phyloP scores from a whole-genome alignment of 2,888 invertebrate genomes.

The Trachelus troglodyta region DNA sequence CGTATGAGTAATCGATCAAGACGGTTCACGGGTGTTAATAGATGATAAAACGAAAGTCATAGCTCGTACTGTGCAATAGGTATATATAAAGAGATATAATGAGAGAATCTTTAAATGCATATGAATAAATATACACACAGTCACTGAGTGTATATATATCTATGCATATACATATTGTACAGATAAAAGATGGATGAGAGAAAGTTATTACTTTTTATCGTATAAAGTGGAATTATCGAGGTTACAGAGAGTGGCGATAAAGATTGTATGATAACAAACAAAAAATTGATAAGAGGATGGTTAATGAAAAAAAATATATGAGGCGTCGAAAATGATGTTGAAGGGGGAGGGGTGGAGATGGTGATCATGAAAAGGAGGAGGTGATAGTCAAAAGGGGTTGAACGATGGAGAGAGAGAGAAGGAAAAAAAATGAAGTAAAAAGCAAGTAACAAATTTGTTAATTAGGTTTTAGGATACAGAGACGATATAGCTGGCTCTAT shows the following conservation, averaged over 20 bases:
- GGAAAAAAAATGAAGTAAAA: not conserved
- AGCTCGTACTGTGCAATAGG: not conserved
- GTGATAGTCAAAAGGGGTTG: too few relatives aligned
- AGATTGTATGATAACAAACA: too few relatives aligned
- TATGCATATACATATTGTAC: not conserved
- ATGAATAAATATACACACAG: constrained; percentile 35
- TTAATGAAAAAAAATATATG: not conserved
- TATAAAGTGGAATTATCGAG: too few relatives aligned
- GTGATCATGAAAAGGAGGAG: too few relatives aligned
- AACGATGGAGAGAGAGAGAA: not conserved
- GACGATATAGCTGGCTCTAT: constrained; percentile 63
- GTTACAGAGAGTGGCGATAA: too few relatives aligned
- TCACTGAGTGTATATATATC: constrained; percentile 19
- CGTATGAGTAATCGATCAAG: not conserved
- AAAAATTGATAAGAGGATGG: not conserved
- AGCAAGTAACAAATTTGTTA: constrained; percentile 45
- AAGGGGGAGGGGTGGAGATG: too few relatives aligned
- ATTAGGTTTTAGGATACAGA: constrained; percentile 53
- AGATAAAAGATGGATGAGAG: not conserved
- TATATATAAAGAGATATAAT: not conserved
- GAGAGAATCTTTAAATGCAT: constrained; percentile 25
- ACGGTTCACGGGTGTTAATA: not conserved
- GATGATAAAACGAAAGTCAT: not conserved
- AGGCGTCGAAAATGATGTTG: not conserved
- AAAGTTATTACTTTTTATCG: too few relatives aligned